Evolutionary conservation across 1,140 invertebrate species (phyloP), one percentile per base, ranked within the genome.

Genomic region (Drosophila setifemur): DNA sequence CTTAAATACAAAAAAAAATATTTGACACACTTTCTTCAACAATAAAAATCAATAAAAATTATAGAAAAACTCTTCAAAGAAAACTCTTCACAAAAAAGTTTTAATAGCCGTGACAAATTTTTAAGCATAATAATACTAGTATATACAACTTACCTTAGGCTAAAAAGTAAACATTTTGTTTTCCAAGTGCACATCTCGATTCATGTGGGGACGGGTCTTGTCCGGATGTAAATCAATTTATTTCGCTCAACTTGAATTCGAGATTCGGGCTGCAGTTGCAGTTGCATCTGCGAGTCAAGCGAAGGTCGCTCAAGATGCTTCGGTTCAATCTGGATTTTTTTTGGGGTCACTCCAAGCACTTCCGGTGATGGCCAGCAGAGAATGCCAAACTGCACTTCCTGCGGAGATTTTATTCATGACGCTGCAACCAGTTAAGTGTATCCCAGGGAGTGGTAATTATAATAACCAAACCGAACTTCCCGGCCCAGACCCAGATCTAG

Each of bases 171-270:
- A n/a, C n/a, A n/a, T n/a, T n/a, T 37, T 37, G 12, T 18, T 50
- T 26, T 8, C 23, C n/a, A n/a, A 0, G 21, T 50, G 48, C 33
- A 25, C 14, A 0, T 9, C 4, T 3, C 5, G 19, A n/a, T 14
- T 2, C 19, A 42, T 64, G 33, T 66, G 45, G 66, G 39, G 26
- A 4, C 7, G 37, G 25, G 43, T 25, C 39, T 33, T 26, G 28
- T 19, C 66, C 52, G 54, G 52, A 75, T 82, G 61, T 79, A 79
- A 79, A 82, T 82, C 75, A 82, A 82, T 82, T 82, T 79, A 82
- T 68, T 79, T 64, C 68, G 49, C 60, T 70, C 50, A 71, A 67
- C 21, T 67, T 74, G 35, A 71, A 58, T 57, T 49, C 63, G 53
- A 61, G 58, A 52, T 47, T 66, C 26, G 49, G 52, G 28, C 33